Evolutionary conservation across 2,113 vertebrate species (phyloP), one percentile per base, ranked within the genome.

Genomic region (Alligator mississippiensis): DNA sequence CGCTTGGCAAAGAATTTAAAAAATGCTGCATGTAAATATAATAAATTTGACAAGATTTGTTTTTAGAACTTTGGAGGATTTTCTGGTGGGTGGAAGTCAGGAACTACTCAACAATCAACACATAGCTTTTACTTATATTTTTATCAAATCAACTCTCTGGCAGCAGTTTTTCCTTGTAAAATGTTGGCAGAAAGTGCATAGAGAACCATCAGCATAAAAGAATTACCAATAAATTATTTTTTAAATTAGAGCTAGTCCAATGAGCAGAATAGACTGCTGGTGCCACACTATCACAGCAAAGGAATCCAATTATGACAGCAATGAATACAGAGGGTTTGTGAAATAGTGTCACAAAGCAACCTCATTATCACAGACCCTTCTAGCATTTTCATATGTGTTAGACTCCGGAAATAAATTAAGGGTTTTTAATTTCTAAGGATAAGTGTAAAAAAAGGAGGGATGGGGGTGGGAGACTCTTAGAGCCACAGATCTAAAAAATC

Each of bases 81-180:
- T 88, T 90, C 74, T 66, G 66, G 38, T 58, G 72, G 3, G 0
- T 80, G 63, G 34, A 84, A 93, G 63, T 81, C 55, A 24, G 3
- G 13, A 34, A 34, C 58, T 64, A 28, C 30, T 84, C 68, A 87
- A 72, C 60, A 82, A 58, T 47, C 62, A 75, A 76, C 30, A 82
- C 82, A 82, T 8, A 15, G 58, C 64, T 59, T 91, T 84, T 68
- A 38, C 79, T 72, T 95, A 91, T 86, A 22, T 79, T 77, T 95
- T 94, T 81, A 86, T 87, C 82, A 88, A 88, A 47, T 77, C 93
- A 93, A 91, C 77, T 57, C 82, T 74, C 83, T 80, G 90, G 90
- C 74, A 95, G 80, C 55, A 77, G 85, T 80, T 91, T 95, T 92
- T 93, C 92, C 38, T 75, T 80, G 22, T 70, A 57, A 38, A 78